Base-by-base conservation (phyloP, 2,113 vertebrate genomes). In the Acrocephalus kingi region DNA sequence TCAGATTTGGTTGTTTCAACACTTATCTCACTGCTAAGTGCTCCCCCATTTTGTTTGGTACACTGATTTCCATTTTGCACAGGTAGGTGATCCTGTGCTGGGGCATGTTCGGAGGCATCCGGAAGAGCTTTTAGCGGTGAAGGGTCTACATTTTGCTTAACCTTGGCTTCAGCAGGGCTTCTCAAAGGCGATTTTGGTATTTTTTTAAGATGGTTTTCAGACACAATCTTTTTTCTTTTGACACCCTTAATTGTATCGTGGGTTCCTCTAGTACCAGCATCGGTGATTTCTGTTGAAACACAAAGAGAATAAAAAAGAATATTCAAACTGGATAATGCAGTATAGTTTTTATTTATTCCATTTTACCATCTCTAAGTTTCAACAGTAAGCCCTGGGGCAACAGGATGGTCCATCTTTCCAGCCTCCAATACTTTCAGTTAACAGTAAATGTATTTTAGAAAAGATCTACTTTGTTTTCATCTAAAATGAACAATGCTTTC, bases 151-250 rank as follows among this genome's bases (percentile, higher is more conserved):
- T 97, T 98, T 49, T 97, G 96, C 88, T 97, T 97, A 24, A 95
- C 96, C 98, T 99, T 99, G 51, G 97, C 89, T 95, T 99, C 98
- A 27, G 98, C 95, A 19, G 98, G 98, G 87, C 98, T 99, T 95
- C 99, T 99, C 96, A 99, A 98, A 39, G 99, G 99, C 35, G 99
- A 99, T 97, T 99, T 99, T 28, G 98, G 99, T 96, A 99, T 99
- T 98, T 99, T 99, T 94, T 99, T 99, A 12, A 98, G 97, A 76
- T 99, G 98, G 96, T 99, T 99, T 97, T 99, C 99, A 77, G 98
- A 98, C 77, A 99, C 98, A 61, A 99, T 97, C 97, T 99, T 99
- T 96, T 99, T 99, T 82, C 99, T 98, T 97, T 99, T 99, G 91
- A 99, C 98, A 93, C 99, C 99, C 97, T 99, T 99, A 87, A 99